Evolutionary conservation across 2,888 invertebrate species (phyloP).

Genomic region (Acheta domesticus): DNA sequence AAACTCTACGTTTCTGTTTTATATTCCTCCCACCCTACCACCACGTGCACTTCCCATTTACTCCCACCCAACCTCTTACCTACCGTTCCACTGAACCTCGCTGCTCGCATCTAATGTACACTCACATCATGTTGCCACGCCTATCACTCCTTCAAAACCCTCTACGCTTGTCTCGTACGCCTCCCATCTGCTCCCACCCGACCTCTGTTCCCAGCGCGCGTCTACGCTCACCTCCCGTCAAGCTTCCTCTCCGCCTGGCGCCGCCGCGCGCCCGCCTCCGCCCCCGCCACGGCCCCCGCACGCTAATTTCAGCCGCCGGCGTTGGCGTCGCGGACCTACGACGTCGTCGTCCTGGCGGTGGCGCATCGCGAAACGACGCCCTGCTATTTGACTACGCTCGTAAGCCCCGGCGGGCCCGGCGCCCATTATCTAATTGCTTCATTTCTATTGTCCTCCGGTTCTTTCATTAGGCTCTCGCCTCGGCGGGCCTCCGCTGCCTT

Average conservation of each 20-base stretch:
- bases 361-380: constrained; percentile 1
- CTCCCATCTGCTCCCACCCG: too few species aligned
- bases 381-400: constrained; percentile 18
- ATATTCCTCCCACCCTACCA: not conserved
- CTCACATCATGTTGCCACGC: too few species aligned
- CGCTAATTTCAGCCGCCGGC: too few species aligned
- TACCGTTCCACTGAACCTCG: not conserved
- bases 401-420: not conserved
- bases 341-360: not conserved
- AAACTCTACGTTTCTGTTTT: too few species aligned
- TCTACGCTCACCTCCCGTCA: too few species aligned
- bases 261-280: too few species aligned
- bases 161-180: too few species aligned
- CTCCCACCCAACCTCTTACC: not conserved
- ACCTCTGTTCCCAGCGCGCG: too few species aligned
- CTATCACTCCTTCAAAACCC: too few species aligned
- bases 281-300: too few species aligned
- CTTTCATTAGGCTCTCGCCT: not conserved
- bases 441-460: not conserved
- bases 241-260: too few species aligned
- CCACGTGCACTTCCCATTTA: not conserved
- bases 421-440: constrained; percentile 1
- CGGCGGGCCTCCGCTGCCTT: not conserved
- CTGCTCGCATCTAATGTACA: not conserved
- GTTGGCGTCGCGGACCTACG: not conserved